Base-by-base conservation (phyloP, 2,113 vertebrate species). In the Chroicocephalus ridibundus region DNA sequence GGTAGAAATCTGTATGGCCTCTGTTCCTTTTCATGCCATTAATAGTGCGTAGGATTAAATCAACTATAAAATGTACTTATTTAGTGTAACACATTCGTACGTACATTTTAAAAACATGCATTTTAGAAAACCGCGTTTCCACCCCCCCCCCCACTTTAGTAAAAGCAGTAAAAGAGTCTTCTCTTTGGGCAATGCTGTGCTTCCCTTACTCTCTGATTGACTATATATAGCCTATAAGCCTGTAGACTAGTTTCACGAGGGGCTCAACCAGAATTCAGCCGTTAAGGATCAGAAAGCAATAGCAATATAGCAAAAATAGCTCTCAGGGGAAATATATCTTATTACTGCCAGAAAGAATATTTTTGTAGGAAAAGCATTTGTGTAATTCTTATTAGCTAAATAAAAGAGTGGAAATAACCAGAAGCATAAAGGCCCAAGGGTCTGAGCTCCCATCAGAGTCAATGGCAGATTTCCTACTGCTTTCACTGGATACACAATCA, bases 331-430 rank as follows among this genome's bases (percentile, higher is more conserved):
- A 95, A 93, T 92, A 62, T 25, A 90, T 92, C 68, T 90, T 89
- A n/a, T 83, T 93, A 88, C 78, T 91, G 78, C 87, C 89, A 90
- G 55, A 95, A 95, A 83, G 74, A 82, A 64, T 90, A 96, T 93
- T 95, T 96, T 80, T 93, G 5, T 85, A 95, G 82, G 70, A 95
- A 55, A 91, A 91, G 62, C 44, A 86, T 91, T 95, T 94, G 49
- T 80, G 71, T 90, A 95, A 93, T 96, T 95, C 94, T 94, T 95
- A 94, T 91, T 95, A 90, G 62, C 70, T 85, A 93, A 94, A 83
- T 76, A 91, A 82, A 94, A 91, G 81, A 83, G 62, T 87, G 79
- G 93, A 96, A 97, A 94, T 80, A 91, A 95, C 81, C 89, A 96
- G 81, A 85, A 93, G 75, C 86, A 95, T 65, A 26, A 94, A 84